Percentiles rank a stretch among this genome's conserved stretches.
These are phyloP conservation scores for Plagodis dolabraria DNA, from an alignment of 2,888 invertebrate genomes.

Conservation along the genomic window DNA sequence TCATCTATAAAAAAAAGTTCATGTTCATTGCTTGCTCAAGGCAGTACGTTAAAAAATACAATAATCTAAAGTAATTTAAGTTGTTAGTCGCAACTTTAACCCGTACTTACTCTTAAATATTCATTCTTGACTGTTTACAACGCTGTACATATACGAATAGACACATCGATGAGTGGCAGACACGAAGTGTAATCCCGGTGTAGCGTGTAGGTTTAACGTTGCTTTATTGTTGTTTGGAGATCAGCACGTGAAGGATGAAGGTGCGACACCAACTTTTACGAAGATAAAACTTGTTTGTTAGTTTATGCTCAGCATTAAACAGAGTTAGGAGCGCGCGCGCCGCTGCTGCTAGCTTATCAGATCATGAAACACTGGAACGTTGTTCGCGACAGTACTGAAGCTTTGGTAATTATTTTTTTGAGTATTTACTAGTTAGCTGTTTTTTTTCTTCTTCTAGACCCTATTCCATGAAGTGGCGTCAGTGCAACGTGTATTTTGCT, in stretches of 20 bases:
- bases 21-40: too few relatives aligned
- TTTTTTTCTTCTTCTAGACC: too few relatives aligned
- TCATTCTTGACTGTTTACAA: too few relatives aligned
- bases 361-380: constrained; percentile 47
- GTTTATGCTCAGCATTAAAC: constrained; percentile 63
- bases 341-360: constrained; percentile 51
- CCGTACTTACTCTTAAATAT: too few relatives aligned
- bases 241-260: constrained; percentile 79
- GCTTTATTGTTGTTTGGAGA: constrained; percentile 75
- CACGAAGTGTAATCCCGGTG: constrained; percentile 56
- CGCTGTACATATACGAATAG: not conserved
- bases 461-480: too few relatives aligned
- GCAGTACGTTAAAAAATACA: too few relatives aligned
- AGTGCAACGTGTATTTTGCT: too few relatives aligned
- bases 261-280: constrained; percentile 69
- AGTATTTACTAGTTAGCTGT: too few relatives aligned
- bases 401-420: not conserved
- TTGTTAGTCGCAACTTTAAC: too few relatives aligned
- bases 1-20: too few relatives aligned
- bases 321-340: constrained; percentile 47
- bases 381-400: constrained; percentile 8
- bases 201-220: constrained; percentile 49
- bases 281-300: constrained; percentile 81
- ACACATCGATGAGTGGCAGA: constrained; percentile 29
- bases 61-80: too few relatives aligned